phyloP scores from a whole-genome alignment of 2,888 invertebrate genomes.

The Metacarcinus magister region DNA sequence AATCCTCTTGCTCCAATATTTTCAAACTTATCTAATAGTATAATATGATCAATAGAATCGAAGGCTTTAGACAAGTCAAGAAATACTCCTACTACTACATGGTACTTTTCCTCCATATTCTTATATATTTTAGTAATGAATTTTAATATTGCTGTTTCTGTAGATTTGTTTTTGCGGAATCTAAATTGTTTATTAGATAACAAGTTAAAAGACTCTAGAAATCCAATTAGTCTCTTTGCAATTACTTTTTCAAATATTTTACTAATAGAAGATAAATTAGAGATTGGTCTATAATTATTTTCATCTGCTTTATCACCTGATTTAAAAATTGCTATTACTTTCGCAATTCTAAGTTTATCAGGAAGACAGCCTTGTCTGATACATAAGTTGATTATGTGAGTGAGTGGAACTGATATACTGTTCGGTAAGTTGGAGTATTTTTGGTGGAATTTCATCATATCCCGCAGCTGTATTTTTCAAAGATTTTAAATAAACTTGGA shows the following conservation, averaged over 20 bases:
- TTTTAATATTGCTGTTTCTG: neutral
- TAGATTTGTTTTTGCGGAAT: no score
- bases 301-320: neutral
- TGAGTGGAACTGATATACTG: no score
- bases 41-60: neutral
- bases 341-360: no score
- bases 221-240: neutral
- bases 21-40: neutral
- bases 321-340: neutral
- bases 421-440: no score
- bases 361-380: no score
- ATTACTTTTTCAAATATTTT: neutral
- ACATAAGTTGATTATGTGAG: no score
- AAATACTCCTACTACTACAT: neutral
- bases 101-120: neutral
- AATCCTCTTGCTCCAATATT: neutral
- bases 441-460: no score
- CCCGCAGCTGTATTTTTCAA: no score
- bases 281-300: slow-evolving; percentile 26
- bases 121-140: neutral
- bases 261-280: neutral
- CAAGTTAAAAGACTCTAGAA: neutral
- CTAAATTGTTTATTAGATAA: neutral
- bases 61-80: neutral
- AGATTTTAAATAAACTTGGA: no score